A percentile compares a stretch with the other conserved stretches of the same genome.
phyloP scores from a whole-genome alignment of 1,140 invertebrate species.

The Copidosoma floridanum region DNA sequence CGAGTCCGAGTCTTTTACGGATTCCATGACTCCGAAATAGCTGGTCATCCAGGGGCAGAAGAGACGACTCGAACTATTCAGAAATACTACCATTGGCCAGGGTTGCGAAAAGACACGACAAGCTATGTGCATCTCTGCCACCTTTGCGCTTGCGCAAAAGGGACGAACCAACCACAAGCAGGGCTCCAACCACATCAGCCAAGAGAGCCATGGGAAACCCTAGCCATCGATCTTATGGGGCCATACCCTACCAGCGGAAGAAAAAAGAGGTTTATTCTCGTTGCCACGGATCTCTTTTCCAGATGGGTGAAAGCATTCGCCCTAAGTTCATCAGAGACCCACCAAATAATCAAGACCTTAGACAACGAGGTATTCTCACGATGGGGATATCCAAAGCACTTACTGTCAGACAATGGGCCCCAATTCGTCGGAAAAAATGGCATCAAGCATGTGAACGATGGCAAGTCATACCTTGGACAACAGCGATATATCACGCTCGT shows the following conservation, averaged over 20 bases:
- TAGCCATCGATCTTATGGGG: no score
- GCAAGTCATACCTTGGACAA: background rate
- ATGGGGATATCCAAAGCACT: background rate
- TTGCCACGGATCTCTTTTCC: constrained; percentile 17
- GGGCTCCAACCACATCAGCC: no score
- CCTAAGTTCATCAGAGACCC: background rate
- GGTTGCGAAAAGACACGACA: background rate
- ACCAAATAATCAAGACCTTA: background rate
- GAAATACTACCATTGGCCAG: constrained; percentile 20
- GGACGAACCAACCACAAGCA: background rate
- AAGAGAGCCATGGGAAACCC: no score
- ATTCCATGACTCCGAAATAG: constrained; percentile 24
- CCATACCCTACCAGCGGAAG: constrained; percentile 15
- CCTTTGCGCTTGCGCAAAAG: background rate
- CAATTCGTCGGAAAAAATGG: background rate
- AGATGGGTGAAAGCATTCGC: constrained; percentile 25
- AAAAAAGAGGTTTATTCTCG: constrained; percentile 3
- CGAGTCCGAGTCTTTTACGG: constrained; percentile 5
- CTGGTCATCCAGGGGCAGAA: constrained; percentile 29
- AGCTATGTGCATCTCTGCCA: background rate
- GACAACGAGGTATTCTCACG: constrained; percentile 9
- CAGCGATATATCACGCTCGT: background rate
- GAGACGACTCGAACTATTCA: constrained; percentile 28
- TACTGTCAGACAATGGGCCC: background rate
- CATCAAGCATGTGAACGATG: background rate